Base-by-base conservation (phyloP, 2,797 vertebrate species). In the Sardinella longiceps region DNA sequence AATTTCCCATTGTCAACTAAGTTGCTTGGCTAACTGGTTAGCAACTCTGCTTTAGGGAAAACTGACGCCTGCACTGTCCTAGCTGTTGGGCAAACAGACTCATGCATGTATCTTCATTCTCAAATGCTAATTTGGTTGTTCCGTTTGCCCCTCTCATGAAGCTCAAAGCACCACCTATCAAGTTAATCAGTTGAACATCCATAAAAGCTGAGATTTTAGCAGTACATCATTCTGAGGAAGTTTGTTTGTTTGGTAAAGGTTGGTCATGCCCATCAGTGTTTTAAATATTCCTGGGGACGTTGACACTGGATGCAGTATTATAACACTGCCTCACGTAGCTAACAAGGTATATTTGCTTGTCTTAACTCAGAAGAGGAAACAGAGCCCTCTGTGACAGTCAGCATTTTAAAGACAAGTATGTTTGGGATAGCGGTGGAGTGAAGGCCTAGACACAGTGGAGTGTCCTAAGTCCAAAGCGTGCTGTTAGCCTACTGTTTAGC, bases 71-170 rank as follows among this genome's bases (percentile, higher is more conserved):
- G 50, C 66, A 74, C 66, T 63, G 23, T 77, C 30, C 12, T 74
- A 82, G 30, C 81, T 81, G 43, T 74, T 15, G n/a, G 51, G 83
- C 66, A 82, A 82, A 33, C 83, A 33, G 82, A 85, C 58, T 50
- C 84, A 80, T 63, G 81, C 77, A 25, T 82, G 84, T 80, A 60
- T 74, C 58, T 23, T 30, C 56, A 33, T 43, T n/a, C n/a, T n/a
- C n/a, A n/a, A n/a, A 39, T 43, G 51, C 66, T 53, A 15, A 30
- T 50, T 53, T 82, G 63, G 33, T 60, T 63, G 60, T 30, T 63
- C 3, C 63, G 28, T 70, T 28, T 2, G 10, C 28, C 63, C 28
- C 63, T 14, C 10, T 60, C 9, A 37, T 51, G 39, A 53, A 53
- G 60, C 7, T 51, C 82, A 81, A 48, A 39, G 82, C 45, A 66